Base-by-base conservation (phyloP, 2,797 vertebrate genomes). In the Heliangelus exortis region DNA sequence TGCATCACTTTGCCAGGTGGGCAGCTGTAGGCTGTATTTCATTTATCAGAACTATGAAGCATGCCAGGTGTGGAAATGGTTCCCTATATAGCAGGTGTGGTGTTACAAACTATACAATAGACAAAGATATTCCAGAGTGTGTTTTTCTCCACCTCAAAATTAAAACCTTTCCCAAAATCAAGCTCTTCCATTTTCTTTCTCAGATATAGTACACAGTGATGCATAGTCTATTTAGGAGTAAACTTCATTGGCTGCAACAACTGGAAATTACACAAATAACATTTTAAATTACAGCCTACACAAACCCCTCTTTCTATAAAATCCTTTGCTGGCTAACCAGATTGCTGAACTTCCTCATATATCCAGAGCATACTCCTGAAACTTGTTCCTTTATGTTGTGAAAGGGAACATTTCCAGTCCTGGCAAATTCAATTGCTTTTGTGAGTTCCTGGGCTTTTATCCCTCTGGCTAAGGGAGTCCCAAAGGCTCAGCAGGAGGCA, bases 401-500 rank as follows among this genome's bases (percentile, higher is more conserved):
- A 92, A 94, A 59, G 19, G 29, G 15, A 71, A 45, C 31, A 15
- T 51, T 93, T 75, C 74, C 58, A 78, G 31, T n/a, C 16, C 55
- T 41, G 47, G 18, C 51, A 78, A 92, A 92, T 68, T 79, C 67
- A 67, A 15, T 28, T 77, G 71, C 5, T 73, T 84, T 78, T 75
- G 33, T 72, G 76, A 89, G 50, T 80, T 94, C 73, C 82, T 68
- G 61, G 72, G 33, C 57, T 93, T 83, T 92, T 54, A 75, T 36
- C 26, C 66, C 69, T 81, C 62, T 26, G 22, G 59, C 72, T 83
- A 85, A 78, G 43, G 31, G 45, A 89, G 19, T 77, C 29, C 47
- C 72, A 87, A 83, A 94, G 41, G 50, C 78, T 93, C 73, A 80
- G 39, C 36, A 45, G 62, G 55, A 87, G 28, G 91, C 66, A 89